Conservation (phyloP, 1,140 invertebrate genomes). For the Leptinotarsa defecta region DNA sequence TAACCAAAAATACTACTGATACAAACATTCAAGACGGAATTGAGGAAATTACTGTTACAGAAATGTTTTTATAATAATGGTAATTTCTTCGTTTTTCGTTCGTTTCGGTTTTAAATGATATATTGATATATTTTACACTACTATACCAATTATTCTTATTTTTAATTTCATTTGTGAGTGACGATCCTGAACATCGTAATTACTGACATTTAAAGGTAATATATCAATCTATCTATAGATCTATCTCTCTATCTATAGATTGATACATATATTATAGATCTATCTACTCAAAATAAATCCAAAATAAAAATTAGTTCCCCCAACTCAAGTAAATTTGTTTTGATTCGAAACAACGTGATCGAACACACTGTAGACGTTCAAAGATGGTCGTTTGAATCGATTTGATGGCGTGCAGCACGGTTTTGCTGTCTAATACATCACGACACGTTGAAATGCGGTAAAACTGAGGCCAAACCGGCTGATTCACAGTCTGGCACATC, state of each 20-base stretch:
- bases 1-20: no score
- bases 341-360: no score
- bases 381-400: background rate
- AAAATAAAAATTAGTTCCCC: background rate
- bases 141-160: no score
- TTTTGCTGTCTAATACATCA: background rate
- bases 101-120: no score
- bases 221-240: background rate
- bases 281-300: background rate
- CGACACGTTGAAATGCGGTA: constrained; percentile 5
- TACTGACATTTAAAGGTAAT: background rate
- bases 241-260: background rate
- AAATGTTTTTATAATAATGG: no score
- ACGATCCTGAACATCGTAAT: no score
- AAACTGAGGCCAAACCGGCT: background rate
- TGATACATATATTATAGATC: background rate
- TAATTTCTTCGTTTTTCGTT: no score
- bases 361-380: background rate
- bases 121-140: no score
- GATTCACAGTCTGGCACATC: constrained; percentile 2
- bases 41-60: no score
- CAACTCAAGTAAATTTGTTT: no score
- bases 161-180: no score
- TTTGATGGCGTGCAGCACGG: background rate
- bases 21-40: no score